Evolutionary conservation across 2,888 invertebrate genomes (phyloP), one percentile per base, ranked within the genome.

Genomic region (Xestia ashworthii): DNA sequence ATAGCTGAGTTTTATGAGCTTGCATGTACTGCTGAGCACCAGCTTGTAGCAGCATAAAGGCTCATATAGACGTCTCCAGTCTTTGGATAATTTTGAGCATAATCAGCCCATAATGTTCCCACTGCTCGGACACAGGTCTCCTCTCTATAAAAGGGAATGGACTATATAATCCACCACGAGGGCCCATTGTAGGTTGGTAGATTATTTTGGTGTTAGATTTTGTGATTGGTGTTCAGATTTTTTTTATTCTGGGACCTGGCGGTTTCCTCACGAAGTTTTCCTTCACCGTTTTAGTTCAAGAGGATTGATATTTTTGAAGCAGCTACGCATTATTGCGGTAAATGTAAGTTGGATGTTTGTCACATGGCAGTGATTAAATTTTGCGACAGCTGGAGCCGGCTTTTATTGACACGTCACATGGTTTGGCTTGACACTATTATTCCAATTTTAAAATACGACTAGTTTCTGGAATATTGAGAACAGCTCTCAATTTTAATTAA

Each of bases 1-100:
- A 71, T 71, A 68, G 64, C 48, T 58, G 14, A 19, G 71, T 70
- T 83, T 68, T 71, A 83, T 68, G 48, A 79, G 41, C 22, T 53
- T 19, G 38, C n/a, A n/a, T n/a, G n/a, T n/a, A n/a, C n/a, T 22
- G 48, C 66, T 55, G 6, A 65, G 22, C 32, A 60, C 19, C 74
- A 73, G 64, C 74, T 72, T 66, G 65, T 41, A 65, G 53, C 66
- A 69, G 41, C 67, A 65, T 74, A 68, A 70, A 60, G 44, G 68
- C 22, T 25, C 0, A 48, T 64, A 50, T 62, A 70, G 12, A 78
- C 6, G 1, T 41, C 2, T 25, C 11, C 8, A 48, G 22, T 53
- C 3, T 60, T 50, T 9, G 32, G 32, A 32, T 25, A 44, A 2
- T 44, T 46, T 38, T n/a, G 3, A 44, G 44, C 44, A 44, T 44